Evolutionary conservation across 2,797 vertebrate genomes (phyloP).

Genomic region (Sebastes jordani): DNA sequence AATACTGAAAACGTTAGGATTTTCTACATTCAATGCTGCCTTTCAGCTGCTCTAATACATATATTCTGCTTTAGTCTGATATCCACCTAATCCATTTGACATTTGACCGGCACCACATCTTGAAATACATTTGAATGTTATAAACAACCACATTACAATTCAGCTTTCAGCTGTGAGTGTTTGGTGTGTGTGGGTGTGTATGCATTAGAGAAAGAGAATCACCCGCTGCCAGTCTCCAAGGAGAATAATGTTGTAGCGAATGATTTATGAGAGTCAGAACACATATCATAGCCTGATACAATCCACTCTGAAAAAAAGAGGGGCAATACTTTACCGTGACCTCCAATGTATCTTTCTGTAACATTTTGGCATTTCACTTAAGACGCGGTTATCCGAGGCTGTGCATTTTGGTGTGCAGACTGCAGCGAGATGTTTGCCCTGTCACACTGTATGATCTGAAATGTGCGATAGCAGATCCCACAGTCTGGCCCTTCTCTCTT

Average conservation of each 20-base stretch:
- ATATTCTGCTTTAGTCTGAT: not conserved
- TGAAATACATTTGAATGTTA: not conserved
- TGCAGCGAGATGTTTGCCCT: constrained; percentile 17
- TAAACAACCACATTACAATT: not conserved
- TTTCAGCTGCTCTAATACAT: not conserved
- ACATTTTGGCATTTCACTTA: constrained; percentile 68
- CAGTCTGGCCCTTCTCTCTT: constrained; percentile 18
- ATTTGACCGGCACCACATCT: constrained; percentile 19
- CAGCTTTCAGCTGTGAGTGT: not conserved
- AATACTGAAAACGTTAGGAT: not conserved
- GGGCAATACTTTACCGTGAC: constrained; percentile 32
- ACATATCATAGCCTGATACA: constrained; percentile 59
- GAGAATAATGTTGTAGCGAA: constrained; percentile 48
- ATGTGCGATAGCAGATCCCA: constrained; percentile 30
- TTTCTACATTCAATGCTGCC: not conserved
- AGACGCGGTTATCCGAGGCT: constrained; percentile 35
- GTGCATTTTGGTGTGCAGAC: constrained; percentile 22
- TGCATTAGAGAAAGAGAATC: constrained; percentile 15
- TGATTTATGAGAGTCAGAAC: constrained; percentile 74
- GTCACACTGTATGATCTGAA: constrained; percentile 36
- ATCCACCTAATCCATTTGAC: not conserved
- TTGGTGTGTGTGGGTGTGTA: not conserved
- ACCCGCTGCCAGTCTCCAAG: constrained; percentile 49
- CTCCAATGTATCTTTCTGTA: constrained; percentile 57
- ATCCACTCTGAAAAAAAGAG: constrained; percentile 32